Conservation (phyloP, 2,113 vertebrate species). For the Oceanites oceanicus region DNA sequence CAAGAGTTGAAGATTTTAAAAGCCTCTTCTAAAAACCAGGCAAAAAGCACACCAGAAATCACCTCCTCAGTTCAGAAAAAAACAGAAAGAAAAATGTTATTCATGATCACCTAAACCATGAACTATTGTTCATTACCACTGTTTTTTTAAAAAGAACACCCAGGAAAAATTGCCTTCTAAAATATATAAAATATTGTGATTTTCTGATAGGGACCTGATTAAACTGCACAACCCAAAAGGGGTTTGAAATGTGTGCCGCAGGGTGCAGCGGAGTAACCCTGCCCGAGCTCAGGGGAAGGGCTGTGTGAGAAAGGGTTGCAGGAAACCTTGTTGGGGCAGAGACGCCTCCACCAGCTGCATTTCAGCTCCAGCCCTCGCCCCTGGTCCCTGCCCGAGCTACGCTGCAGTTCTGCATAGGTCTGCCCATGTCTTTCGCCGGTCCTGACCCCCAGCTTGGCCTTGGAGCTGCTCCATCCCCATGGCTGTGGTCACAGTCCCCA, state of each 20-base stretch:
- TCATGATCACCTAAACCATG: neutral
- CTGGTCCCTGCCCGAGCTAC: rapidly evolving
- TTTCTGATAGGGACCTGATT: neutral
- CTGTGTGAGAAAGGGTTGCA: neutral
- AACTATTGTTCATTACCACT: neutral
- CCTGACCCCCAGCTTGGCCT: neutral
- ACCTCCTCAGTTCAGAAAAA: neutral
- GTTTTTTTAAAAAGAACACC: neutral
- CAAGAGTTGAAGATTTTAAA: neutral
- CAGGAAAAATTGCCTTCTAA: neutral
- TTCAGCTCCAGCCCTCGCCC: neutral
- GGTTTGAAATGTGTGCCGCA: neutral
- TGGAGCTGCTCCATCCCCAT: rapidly evolving
- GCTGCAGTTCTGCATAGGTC: neutral
- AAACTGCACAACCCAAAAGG: neutral
- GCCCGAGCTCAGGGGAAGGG: neutral
- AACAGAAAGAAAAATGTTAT: neutral
- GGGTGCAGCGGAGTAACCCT: too few relatives aligned
- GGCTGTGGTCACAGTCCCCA: neutral
- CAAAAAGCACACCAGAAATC: neutral
- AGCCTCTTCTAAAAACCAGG: neutral
- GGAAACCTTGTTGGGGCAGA: neutral
- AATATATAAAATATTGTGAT: neutral
- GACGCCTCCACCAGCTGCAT: rapidly evolving
- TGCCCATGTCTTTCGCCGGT: neutral